These are phyloP conservation scores for Zelostemma sp. DNA, from an alignment of 1,140 invertebrate genomes.

Conservation along the genomic window DNA sequence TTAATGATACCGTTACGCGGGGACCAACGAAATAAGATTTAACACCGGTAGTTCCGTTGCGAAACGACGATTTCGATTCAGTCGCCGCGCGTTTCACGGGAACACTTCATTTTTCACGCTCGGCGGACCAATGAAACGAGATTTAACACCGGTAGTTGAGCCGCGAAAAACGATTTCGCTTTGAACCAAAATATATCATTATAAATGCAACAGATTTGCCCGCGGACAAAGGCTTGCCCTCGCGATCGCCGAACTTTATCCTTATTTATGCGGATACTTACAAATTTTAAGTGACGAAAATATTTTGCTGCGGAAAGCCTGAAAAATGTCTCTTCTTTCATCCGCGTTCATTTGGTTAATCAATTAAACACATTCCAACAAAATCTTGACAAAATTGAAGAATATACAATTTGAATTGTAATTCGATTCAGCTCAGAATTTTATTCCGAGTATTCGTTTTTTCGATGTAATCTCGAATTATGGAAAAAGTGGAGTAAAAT, in stretches of 20 bases:
- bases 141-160: slow-evolving; percentile 39
- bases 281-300: neutral
- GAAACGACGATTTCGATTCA: neutral
- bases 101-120: slow-evolving; percentile 13
- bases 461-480: too few species aligned
- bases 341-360: too few species aligned
- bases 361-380: too few species aligned
- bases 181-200: slow-evolving; percentile 34
- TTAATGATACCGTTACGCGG: slow-evolving; percentile 62
- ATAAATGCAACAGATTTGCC: slow-evolving; percentile 20
- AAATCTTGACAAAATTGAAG: too few species aligned
- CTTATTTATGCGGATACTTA: neutral
- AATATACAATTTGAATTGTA: too few species aligned
- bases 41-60: too few species aligned
- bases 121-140: slow-evolving; percentile 35
- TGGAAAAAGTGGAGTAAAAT: too few species aligned
- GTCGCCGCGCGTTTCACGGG: slow-evolving; percentile 12
- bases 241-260: too few species aligned
- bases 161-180: slow-evolving; percentile 9
- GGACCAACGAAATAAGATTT: slow-evolving; percentile 2
- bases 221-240: neutral
- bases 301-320: neutral
- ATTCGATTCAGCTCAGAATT: too few species aligned
- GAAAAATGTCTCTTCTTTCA: too few species aligned
- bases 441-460: too few species aligned